These are phyloP conservation scores for Dallia pectoralis DNA, from an alignment of 2,797 vertebrate genomes.

Conservation along the genomic window DNA sequence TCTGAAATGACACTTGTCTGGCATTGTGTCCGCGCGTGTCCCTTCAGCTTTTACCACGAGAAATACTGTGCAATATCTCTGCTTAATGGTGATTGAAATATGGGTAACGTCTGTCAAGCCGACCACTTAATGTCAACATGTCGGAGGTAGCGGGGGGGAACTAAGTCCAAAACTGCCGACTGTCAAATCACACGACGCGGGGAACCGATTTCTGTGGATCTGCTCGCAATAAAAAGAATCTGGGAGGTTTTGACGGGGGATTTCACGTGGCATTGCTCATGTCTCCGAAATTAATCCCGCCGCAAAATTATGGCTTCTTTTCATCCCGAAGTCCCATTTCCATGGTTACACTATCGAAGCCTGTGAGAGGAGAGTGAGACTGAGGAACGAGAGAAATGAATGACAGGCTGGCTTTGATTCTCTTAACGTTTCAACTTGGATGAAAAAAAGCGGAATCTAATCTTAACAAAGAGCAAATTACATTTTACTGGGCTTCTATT, in stretches of 20 bases:
- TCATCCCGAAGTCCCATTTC: constrained; percentile 75
- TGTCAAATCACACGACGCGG: constrained; percentile 75
- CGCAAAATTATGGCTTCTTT: constrained; percentile 76
- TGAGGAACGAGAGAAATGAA: constrained; percentile 35
- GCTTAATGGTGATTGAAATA: constrained; percentile 80
- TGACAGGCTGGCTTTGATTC: constrained; percentile 45
- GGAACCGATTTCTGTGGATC: constrained; percentile 69
- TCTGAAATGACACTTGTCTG: constrained; percentile 75
- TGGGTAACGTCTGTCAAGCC: constrained; percentile 70
- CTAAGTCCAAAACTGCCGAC: constrained; percentile 78
- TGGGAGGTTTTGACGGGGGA: constrained; percentile 75
- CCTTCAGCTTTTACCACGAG: constrained; percentile 50
- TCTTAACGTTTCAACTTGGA: constrained; percentile 68
- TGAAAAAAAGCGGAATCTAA: constrained; percentile 64
- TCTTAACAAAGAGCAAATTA: constrained; percentile 73
- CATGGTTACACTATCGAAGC: constrained; percentile 72
- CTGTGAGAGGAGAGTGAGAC: constrained; percentile 44
- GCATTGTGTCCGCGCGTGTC: constrained; percentile 65
- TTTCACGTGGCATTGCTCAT: constrained; percentile 74
- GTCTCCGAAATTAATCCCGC: constrained; percentile 80
- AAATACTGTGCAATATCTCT: constrained; percentile 67
- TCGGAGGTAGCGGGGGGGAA: constrained; percentile 75
- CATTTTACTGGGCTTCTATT: constrained; percentile 64
- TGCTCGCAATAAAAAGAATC: constrained; percentile 70
- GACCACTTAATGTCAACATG: constrained; percentile 81